These are phyloP conservation scores for Exocentrus adspersus DNA, from an alignment of 2,888 invertebrate species.

Conservation along the genomic window DNA sequence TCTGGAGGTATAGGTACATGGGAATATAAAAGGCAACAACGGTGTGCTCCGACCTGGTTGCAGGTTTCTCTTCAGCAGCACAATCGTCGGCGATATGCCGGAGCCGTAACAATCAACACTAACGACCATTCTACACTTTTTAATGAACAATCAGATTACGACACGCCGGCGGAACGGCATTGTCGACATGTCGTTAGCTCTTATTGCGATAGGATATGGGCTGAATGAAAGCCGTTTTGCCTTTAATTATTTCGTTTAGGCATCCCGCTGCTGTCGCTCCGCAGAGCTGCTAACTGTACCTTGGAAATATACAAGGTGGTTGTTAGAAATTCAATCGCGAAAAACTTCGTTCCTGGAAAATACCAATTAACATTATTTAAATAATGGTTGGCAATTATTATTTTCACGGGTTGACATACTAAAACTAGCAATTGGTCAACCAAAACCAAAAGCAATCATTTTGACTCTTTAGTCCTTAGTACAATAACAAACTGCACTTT, in stretches of 20 bases:
- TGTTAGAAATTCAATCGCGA: no score
- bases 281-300: constrained; percentile 29
- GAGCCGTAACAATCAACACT: constrained; percentile 50
- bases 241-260: constrained; percentile 42
- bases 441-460: no score
- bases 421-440: no score
- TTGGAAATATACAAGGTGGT: constrained; percentile 23
- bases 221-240: constrained; percentile 41
- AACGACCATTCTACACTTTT: constrained; percentile 53
- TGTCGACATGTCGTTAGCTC: constrained; percentile 46
- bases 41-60: background rate
- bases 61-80: constrained; percentile 11
- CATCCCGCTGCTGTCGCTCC: constrained; percentile 34
- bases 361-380: no score
- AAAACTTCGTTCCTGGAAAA: no score
- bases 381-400: no score
- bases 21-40: background rate
- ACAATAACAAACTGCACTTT: no score
- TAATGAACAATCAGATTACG: constrained; percentile 53
- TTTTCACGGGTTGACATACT: no score
- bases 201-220: constrained; percentile 42
- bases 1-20: no score
- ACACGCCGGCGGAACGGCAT: constrained; percentile 42
- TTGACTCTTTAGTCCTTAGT: no score
- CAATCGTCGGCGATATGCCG: constrained; percentile 39